phyloP scores from a whole-genome alignment of 2,113 vertebrate species.

The Ceyx melanurus region DNA sequence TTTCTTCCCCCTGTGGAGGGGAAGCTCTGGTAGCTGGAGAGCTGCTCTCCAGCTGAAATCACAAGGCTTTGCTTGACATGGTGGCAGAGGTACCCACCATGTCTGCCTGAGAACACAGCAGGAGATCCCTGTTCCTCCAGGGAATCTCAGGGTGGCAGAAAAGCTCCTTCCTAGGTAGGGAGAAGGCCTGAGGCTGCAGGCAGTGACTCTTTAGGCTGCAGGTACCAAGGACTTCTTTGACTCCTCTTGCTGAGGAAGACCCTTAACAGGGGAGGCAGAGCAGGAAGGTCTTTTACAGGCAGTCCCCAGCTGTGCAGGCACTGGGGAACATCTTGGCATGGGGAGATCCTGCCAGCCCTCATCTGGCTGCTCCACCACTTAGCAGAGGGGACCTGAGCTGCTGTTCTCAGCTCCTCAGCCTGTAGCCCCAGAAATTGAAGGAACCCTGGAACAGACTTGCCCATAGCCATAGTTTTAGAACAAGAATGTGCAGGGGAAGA shows the following conservation, averaged over 20 bases:
- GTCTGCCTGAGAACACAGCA: background rate
- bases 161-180: background rate
- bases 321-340: background rate
- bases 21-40: background rate
- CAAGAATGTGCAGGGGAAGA: background rate
- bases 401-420: background rate
- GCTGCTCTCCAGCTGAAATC: background rate
- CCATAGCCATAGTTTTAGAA: background rate
- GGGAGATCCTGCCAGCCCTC: background rate
- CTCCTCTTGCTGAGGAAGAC: background rate
- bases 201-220: background rate
- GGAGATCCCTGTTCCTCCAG: background rate
- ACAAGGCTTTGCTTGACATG: background rate
- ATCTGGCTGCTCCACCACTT: background rate
- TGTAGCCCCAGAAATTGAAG: background rate
- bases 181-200: background rate
- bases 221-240: background rate
- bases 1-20: background rate
- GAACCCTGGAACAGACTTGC: background rate
- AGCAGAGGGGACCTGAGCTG: background rate
- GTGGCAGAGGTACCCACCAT: background rate
- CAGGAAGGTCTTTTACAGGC: background rate
- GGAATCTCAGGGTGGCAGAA: background rate
- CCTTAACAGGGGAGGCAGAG: background rate
- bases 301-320: background rate